Base-by-base conservation (phyloP, 2,888 invertebrate genomes). In the Plusia festucae region DNA sequence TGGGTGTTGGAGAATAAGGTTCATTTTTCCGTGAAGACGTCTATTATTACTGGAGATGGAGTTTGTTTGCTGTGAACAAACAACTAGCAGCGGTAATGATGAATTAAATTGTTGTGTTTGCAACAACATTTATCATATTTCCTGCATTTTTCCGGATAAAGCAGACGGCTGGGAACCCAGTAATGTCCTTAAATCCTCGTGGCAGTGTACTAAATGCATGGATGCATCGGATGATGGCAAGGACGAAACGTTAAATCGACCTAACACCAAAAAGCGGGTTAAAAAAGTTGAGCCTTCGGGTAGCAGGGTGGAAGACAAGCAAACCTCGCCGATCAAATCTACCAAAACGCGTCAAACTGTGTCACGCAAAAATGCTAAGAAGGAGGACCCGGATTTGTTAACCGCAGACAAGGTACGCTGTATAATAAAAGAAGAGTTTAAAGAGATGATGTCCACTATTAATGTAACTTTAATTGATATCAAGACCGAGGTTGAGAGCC, bases 401-500 rank as follows among this genome's bases (percentile, higher is more conserved):
- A 34, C 32, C 32, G 11, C 32, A 8, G 32, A 34, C 8, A 53
- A 53, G 6, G 11, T 53, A 6, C 27, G 53, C 24, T 8, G 27
- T 27, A 53, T 53, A 27, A 53, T 51, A 11, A 51, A 22, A 20
- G 51, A 51, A 51, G 51, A 51, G 8, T 11, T 51, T 13, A 51
- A 51, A 7, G 9, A 18, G 18, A 18, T 18, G 6, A 18, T 51
- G 6, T 51, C 51, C 13, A 11, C 6, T 22, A 51, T 51, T 51
- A 51, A 6, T 51, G 18, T 11, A 7, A 20, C 51, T 18, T 11
- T 51, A 8, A 20, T 7, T 18, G 51, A 51, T 13, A 2, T 51
- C 16, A 51, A 20, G 11, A 11, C 51, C 8, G 51, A 51, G 13
- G 18, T 51, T 13, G 8, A 4, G 8, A 18, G 6, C 18, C 20